Evolutionary conservation across 1,140 invertebrate genomes (phyloP), one percentile per base, ranked within the genome.

Genomic region (Tetramorium parvispinum): DNA sequence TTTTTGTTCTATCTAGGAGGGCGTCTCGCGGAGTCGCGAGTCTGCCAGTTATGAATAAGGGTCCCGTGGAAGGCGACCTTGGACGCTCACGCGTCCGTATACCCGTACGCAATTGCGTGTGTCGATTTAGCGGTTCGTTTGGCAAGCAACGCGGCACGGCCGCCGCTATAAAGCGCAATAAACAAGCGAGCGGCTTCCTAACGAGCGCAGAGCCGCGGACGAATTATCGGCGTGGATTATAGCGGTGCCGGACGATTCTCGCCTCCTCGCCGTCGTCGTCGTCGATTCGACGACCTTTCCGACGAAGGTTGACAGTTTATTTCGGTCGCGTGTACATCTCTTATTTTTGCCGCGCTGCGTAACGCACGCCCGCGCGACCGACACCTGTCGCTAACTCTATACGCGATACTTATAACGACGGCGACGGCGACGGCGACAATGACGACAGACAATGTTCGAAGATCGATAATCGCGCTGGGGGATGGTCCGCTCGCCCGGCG

Each of bases 341-440:
- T 70, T 83, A 89, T 86, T 88, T 89, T 89, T 77, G 81, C 75
- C 59, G 16, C 49, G 53, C 46, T 13, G 37, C 46, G 75, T 59
- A 77, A 55, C 53, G 37, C 57, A 87, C 86, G 88, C 79, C 27
- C 24, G 55, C 53, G 49, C 71, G 32, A 27, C 53, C 79, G 79
- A 87, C 88, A 89, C 86, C 88, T 89, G 88, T 85, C 86, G 86
- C 73, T 43, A 32, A 13, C 27, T 59, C 40, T 61, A 3, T 27
- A 37, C 40, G 7, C 18, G 53, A 59, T 32, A 32, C 40, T 27
- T 75, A 49, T 27, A 59, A 71, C 46, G 21, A 43, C 32, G 32
- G 27, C 32, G 32, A n/a, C 27, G 46, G 37, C 46, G 43, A 65
- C 7, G 37, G 53, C 16, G 37, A 82, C 7, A 53, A 82, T 57